Evolutionary conservation across 2,797 vertebrate species (phyloP).

Genomic region (Erethizon dorsatum): DNA sequence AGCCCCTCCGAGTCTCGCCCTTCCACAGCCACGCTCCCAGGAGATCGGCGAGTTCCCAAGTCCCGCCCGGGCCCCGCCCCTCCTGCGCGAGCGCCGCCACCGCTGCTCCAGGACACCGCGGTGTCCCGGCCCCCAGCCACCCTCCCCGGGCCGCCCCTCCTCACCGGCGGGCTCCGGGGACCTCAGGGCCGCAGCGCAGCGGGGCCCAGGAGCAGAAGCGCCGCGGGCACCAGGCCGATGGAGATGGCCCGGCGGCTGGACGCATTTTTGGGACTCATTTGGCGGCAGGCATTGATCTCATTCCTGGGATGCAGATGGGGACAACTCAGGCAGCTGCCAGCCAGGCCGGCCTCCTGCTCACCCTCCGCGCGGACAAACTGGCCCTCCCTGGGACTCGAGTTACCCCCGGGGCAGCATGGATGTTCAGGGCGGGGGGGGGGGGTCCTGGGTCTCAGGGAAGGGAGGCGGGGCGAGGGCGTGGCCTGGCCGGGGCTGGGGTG

Average conservation of each 20-base stretch:
- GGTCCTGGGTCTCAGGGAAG: not conserved
- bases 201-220: not conserved
- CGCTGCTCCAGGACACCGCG: not conserved
- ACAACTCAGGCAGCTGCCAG: not conserved
- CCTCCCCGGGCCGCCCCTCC: not conserved
- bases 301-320: not conserved
- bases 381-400: not conserved
- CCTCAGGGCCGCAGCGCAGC: not conserved
- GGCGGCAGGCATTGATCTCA: not conserved
- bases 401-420: too few species aligned
- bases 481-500: too few species aligned
- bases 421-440: not conserved
- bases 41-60: too few species aligned
- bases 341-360: not conserved
- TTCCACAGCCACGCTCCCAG: too few species aligned
- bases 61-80: not conserved
- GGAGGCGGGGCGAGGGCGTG: fast-evolving
- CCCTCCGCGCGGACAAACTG: not conserved
- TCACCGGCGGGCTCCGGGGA: not conserved
- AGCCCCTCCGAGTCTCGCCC: not conserved
- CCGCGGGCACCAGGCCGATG: not conserved
- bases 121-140: not conserved
- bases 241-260: not conserved
- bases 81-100: not conserved
- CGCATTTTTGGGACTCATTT: not conserved